Conservation (phyloP, 1,140 invertebrate genomes). For the Drosophila auraria region DNA sequence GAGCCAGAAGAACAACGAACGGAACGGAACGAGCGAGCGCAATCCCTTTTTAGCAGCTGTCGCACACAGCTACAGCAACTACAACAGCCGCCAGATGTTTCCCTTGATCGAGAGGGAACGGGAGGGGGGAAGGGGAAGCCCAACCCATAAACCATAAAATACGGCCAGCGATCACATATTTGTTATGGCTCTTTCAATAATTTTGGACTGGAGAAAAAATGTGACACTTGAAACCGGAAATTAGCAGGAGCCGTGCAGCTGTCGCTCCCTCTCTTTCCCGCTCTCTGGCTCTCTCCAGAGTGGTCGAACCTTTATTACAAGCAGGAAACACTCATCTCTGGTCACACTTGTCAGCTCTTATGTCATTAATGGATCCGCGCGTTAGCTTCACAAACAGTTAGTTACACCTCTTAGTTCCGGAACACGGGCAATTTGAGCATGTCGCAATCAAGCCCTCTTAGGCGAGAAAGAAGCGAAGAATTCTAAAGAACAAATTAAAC, state of each 20-base stretch:
- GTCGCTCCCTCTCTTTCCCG: slow-evolving; percentile 48
- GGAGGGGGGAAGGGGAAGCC: slow-evolving; percentile 29
- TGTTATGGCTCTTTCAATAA: slow-evolving; percentile 80
- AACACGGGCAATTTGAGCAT: slow-evolving; percentile 20
- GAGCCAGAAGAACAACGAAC: slow-evolving; percentile 17
- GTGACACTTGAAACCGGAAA: slow-evolving; percentile 82
- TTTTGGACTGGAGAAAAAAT: slow-evolving; percentile 54
- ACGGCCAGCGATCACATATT: slow-evolving; percentile 44
- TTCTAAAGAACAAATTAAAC: slow-evolving; percentile 13
- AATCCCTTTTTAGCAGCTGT: slow-evolving; percentile 76
- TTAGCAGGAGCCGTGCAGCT: slow-evolving; percentile 72
- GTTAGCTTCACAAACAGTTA: slow-evolving; percentile 28
- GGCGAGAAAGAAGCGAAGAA: not conserved
- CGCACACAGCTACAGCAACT: slow-evolving; percentile 25
- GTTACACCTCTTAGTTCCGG: slow-evolving; percentile 53
- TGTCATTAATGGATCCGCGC: slow-evolving; percentile 20
- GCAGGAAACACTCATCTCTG: slow-evolving; percentile 31
- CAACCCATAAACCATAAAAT: slow-evolving; percentile 73
- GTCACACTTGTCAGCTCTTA: slow-evolving; percentile 32
- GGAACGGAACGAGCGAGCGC: slow-evolving; percentile 8
- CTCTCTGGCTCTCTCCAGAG: slow-evolving; percentile 11
- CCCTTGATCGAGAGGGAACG: slow-evolving; percentile 29
- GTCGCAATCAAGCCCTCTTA: slow-evolving; percentile 17
- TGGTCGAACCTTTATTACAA: slow-evolving; percentile 17
- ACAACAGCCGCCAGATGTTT: slow-evolving; percentile 68